Evolutionary conservation across 2,113 vertebrate genomes (phyloP), one percentile per base, ranked within the genome.

Genomic region (Chaenocephalus aceratus): DNA sequence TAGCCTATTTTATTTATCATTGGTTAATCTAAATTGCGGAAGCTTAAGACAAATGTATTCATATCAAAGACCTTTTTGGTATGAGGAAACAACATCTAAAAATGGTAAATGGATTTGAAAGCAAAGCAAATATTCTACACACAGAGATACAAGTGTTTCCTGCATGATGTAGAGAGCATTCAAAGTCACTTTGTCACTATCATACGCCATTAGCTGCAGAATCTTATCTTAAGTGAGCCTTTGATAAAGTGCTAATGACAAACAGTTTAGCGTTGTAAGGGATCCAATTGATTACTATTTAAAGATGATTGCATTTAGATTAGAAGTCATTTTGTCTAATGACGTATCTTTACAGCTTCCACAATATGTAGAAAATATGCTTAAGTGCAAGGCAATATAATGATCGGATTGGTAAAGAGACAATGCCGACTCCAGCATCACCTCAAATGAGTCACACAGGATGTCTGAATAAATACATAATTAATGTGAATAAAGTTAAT

Each of bases 401-500:
- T 91, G 92, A 93, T 54, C 7, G 91, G 88, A 91, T 93, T 92
- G 89, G 81, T 86, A 44, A 52, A 21, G 65, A 84, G 80, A 94
- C 88, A 93, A 94, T 91, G 82, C 67, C 77, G 80, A 88, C 82
- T 87, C 68, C 77, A 72, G 86, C 82, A 58, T 88, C 89, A 87
- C 85, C 80, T 88, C 76, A 76, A 89, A 92, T 92, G 91, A 92
- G 61, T 92, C 91, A 93, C 85, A 75, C 69, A 66, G 62, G 72
- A 67, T 34, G 77, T 73, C 75, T 82, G 85, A 87, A 93, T 92
- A 90, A 93, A 88, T 87, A 10, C 87, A 87, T 89, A 89, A 91
- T 94, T 89, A 93, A 90, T 82, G 85, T 84, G 88, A 94, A 93
- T 86, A 93, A 93, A 95, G 92, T 92, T 93, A 72, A 86, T 83